phyloP scores from a whole-genome alignment of 2,888 invertebrate genomes.

The Raillietiella orientalis region DNA sequence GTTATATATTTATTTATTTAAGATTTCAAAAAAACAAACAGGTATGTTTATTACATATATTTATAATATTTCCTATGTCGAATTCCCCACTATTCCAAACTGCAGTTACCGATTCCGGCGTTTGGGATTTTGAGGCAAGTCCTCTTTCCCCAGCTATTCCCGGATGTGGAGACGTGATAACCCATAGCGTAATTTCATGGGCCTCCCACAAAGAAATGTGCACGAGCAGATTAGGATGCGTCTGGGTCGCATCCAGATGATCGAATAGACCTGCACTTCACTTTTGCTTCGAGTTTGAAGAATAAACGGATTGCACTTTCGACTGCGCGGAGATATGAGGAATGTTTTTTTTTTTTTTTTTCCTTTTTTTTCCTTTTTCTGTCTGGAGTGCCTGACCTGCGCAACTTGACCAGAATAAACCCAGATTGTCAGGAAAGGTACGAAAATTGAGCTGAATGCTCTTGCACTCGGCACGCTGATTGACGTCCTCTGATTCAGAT shows the following conservation, averaged over 20 bases:
- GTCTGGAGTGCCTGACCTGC: neutral
- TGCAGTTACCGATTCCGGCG: no score
- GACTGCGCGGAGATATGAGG: constrained; percentile 27
- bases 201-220: constrained; percentile 24
- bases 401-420: no score
- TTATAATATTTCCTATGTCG: no score
- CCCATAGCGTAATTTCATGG: constrained; percentile 23
- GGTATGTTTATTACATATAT: no score
- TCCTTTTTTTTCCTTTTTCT: no score
- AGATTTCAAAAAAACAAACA: no score
- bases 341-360: no score
- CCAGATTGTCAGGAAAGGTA: no score
- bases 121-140: no score
- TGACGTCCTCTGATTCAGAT: constrained; percentile 16
- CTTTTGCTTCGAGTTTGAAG: constrained; percentile 28
- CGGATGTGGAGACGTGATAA: constrained; percentile 47
- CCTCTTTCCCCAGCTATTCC: constrained; percentile 33
- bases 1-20: no score
- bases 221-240: constrained; percentile 27
- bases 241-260: constrained; percentile 30
- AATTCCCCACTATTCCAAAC: no score
- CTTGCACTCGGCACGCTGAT: constrained; percentile 1
- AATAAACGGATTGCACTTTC: constrained; percentile 20
- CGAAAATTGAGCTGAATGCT: no score
- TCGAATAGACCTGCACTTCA: constrained; percentile 27